phyloP scores from a whole-genome alignment of 2,888 invertebrate genomes.

The Plemyria rubiginata region DNA sequence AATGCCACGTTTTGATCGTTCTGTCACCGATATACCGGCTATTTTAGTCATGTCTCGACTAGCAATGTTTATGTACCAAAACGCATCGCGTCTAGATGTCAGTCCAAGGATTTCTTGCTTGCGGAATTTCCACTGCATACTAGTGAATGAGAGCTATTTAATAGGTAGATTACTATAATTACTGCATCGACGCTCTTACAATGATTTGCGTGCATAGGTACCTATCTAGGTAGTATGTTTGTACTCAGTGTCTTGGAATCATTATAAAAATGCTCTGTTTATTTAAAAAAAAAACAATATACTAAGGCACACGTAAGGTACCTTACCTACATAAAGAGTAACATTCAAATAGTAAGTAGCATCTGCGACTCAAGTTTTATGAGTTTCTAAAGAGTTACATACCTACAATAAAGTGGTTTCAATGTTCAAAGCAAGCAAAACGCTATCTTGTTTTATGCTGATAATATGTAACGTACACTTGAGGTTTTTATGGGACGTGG shows the following conservation, averaged over 20 bases:
- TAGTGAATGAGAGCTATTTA: slow-evolving; percentile 28
- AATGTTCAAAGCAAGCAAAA: slow-evolving; percentile 3
- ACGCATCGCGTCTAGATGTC: slow-evolving; percentile 28
- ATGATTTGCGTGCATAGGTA: slow-evolving; percentile 7
- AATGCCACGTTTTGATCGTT: slow-evolving; percentile 18
- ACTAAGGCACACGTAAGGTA: too few relatives aligned
- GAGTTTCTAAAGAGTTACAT: background rate
- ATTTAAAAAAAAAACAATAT: too few relatives aligned
- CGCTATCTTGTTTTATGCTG: slow-evolving; percentile 22
- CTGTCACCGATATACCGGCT: slow-evolving; percentile 18
- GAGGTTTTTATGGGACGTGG: slow-evolving; percentile 50
- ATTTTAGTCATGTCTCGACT: slow-evolving; percentile 29
- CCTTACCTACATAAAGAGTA: background rate
- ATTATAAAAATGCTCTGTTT: too few relatives aligned
- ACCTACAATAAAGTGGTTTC: slow-evolving; percentile 3
- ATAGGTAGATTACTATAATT: slow-evolving; percentile 23
- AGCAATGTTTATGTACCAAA: slow-evolving; percentile 25
- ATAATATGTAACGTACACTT: slow-evolving; percentile 41
- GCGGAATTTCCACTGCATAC: slow-evolving; percentile 36
- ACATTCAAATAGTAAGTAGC: background rate
- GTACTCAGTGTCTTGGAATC: too few relatives aligned
- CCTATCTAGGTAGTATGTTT: background rate
- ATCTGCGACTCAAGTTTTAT: background rate
- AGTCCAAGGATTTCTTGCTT: slow-evolving; percentile 38
- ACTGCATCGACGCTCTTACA: slow-evolving; percentile 13